phyloP scores from a whole-genome alignment of 1,140 invertebrate genomes.

The Drosophila melanica region DNA sequence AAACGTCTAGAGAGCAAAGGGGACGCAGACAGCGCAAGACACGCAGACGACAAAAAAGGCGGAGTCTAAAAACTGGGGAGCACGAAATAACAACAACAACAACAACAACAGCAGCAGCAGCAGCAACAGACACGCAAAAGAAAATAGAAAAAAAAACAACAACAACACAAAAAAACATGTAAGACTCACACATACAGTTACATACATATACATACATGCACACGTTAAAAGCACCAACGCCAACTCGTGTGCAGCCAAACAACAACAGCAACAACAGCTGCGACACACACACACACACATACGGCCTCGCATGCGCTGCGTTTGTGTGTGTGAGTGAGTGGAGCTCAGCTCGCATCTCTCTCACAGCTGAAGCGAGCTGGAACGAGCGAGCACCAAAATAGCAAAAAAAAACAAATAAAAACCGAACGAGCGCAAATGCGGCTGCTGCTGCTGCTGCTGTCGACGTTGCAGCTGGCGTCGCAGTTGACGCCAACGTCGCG shows the following conservation, averaged over 20 bases:
- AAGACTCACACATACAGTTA: constrained; percentile 61
- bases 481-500: constrained; percentile 48
- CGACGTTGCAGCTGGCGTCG: constrained; percentile 13
- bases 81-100: constrained; percentile 64
- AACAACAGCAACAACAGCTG: constrained; percentile 43
- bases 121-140: constrained; percentile 62
- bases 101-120: constrained; percentile 28
- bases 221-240: constrained; percentile 63
- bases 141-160: constrained; percentile 77
- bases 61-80: constrained; percentile 82
- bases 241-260: constrained; percentile 76
- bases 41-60: constrained; percentile 81
- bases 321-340: constrained; percentile 40
- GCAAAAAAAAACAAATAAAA: constrained; percentile 47
- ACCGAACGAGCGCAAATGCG: constrained; percentile 46
- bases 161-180: constrained; percentile 55
- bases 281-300: constrained; percentile 40
- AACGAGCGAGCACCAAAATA: constrained; percentile 53
- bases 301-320: constrained; percentile 42
- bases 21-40: constrained; percentile 71
- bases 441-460: neutral
- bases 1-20: constrained; percentile 15
- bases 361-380: constrained; percentile 23
- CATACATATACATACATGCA: constrained; percentile 42
- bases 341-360: constrained; percentile 44